Evolutionary conservation across 2,888 invertebrate species (phyloP).

Genomic region (Slavum lentiscoides): DNA sequence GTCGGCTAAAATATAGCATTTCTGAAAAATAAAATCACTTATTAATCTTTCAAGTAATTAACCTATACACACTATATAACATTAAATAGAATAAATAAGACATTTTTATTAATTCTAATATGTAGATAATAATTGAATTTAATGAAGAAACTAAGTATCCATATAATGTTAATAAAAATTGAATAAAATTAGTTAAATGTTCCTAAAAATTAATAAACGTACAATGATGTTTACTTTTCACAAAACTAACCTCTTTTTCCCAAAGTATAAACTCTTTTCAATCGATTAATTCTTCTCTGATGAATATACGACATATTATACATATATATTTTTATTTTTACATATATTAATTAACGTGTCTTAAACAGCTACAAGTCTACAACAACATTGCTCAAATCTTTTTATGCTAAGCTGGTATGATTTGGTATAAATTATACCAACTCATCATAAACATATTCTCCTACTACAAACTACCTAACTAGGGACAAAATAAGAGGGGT

Average conservation of each 20-base stretch:
- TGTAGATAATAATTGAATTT: too few relatives aligned
- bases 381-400: background rate
- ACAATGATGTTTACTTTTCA: background rate
- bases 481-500: background rate
- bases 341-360: too few relatives aligned
- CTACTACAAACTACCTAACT: background rate
- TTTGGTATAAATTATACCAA: background rate
- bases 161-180: background rate
- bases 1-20: constrained; percentile 35
- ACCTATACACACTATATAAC: background rate
- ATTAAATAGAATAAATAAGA: background rate
- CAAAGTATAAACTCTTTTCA: constrained; percentile 20
- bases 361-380: background rate
- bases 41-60: background rate
- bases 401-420: background rate
- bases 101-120: background rate
- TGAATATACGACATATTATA: constrained; percentile 30
- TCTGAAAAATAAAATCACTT: constrained; percentile 27
- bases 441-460: constrained; percentile 2
- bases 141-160: background rate
- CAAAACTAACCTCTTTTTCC: constrained; percentile 6
- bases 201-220: background rate
- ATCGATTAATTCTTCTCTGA: background rate
- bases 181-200: background rate
- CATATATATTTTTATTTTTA: background rate